phyloP scores from a whole-genome alignment of 2,113 vertebrate species.

The Bos javanicus region DNA sequence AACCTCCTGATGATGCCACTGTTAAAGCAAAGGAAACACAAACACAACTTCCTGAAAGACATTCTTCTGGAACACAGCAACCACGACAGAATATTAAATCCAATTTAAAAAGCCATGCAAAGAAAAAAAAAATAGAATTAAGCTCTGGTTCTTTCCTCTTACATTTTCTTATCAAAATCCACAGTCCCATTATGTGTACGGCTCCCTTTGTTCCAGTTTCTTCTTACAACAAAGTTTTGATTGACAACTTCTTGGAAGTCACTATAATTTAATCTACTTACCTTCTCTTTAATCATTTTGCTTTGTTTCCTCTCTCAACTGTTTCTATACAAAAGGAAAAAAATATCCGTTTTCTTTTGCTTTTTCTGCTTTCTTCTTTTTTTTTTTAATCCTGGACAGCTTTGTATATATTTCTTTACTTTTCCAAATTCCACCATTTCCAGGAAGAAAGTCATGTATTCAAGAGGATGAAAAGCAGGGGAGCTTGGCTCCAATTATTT shows the following conservation, averaged over 20 bases:
- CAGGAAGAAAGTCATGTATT: neutral
- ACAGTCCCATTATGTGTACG: neutral
- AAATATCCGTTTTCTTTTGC: neutral
- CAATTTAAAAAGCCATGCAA: neutral
- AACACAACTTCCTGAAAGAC: neutral
- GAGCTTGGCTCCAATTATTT: neutral
- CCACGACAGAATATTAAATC: neutral
- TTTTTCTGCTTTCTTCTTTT: neutral
- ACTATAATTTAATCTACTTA: conserved; percentile 26
- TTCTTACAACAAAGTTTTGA: conserved; percentile 23
- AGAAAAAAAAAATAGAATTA: neutral
- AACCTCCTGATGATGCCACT: neutral
- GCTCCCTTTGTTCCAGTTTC: neutral
- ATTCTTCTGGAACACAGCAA: neutral
- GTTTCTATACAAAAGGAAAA: neutral
- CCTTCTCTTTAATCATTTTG: neutral
- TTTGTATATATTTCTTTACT: neutral
- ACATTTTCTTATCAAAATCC: neutral
- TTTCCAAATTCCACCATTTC: neutral
- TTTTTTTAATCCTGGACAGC: neutral
- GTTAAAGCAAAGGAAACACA: neutral
- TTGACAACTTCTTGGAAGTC: conserved; percentile 8
- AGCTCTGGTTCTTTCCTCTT: neutral
- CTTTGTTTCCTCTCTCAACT: neutral
- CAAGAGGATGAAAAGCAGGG: neutral